A percentile compares a stretch with the other conserved stretches of the same genome.
These are phyloP conservation scores for Acromyrmex charruanus DNA, from an alignment of 1,140 invertebrate species.

Conservation along the genomic window DNA sequence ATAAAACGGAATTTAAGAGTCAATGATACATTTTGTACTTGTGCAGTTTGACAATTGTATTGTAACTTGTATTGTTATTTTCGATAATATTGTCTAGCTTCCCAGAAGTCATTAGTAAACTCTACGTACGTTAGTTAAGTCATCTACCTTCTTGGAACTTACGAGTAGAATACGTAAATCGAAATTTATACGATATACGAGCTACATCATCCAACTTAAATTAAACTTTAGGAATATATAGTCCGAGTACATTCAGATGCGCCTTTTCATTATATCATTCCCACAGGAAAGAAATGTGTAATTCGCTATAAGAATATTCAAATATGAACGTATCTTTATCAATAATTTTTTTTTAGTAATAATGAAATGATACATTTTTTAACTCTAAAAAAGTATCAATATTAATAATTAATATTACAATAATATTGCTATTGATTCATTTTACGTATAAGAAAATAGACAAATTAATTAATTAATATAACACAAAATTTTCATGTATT, in stretches of 20 bases:
- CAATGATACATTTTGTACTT: not conserved
- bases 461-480: too few relatives aligned
- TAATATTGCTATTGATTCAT: too few relatives aligned
- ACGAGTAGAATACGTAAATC: constrained; percentile 27
- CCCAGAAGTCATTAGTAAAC: constrained; percentile 8
- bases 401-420: too few relatives aligned
- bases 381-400: too few relatives aligned
- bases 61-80: not conserved
- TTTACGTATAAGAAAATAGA: too few relatives aligned
- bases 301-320: not conserved
- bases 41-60: too few relatives aligned
- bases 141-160: not conserved
- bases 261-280: constrained; percentile 1
- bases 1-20: constrained; percentile 16
- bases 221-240: constrained; percentile 27
- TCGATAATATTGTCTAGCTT: not conserved
- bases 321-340: not conserved
- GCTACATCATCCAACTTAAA: constrained; percentile 2
- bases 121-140: constrained; percentile 22
- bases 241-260: not conserved
- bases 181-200: constrained; percentile 16
- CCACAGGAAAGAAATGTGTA: not conserved
- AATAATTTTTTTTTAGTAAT: not conserved
- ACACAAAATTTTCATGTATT: too few relatives aligned
- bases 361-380: too few relatives aligned